A percentile compares a stretch with the other conserved stretches of the same genome.
phyloP scores from a whole-genome alignment of 1,140 invertebrate genomes.

The Coptotermes formosanus region DNA sequence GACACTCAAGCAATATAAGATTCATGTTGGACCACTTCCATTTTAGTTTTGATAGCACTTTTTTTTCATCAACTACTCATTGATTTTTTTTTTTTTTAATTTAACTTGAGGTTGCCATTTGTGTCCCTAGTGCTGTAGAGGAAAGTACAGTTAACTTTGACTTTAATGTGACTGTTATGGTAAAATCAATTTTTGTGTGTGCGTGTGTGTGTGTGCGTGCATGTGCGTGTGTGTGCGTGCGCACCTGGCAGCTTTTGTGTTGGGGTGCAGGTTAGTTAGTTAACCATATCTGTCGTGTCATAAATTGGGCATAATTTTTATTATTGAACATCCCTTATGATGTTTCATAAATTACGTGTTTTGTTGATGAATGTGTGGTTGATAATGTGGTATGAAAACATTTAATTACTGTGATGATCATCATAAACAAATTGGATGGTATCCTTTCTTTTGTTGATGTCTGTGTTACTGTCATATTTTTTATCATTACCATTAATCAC shows the following conservation, averaged over 20 bases:
- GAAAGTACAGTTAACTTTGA: not conserved
- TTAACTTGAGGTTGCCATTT: not conserved
- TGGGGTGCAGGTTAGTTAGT: not conserved
- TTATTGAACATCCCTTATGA: not conserved
- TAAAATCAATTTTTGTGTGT: no score
- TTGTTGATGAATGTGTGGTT: constrained; percentile 10
- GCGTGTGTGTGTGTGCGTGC: no score
- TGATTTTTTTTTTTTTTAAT: not conserved
- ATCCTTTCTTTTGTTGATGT: not conserved
- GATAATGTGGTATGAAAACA: constrained; percentile 1
- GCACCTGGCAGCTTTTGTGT: not conserved
- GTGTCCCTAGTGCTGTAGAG: not conserved
- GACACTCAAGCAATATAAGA: no score
- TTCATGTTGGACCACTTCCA: no score
- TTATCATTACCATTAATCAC: not conserved
- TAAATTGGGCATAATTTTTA: not conserved
- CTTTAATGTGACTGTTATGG: not conserved
- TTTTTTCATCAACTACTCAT: not conserved
- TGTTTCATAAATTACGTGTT: not conserved
- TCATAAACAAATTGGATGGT: not conserved
- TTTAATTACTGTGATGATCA: constrained; percentile 7
- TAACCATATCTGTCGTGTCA: not conserved
- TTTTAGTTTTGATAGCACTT: not conserved
- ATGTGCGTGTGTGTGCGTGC: not conserved
- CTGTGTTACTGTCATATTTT: not conserved